A percentile compares a stretch with the other conserved stretches of the same genome.
phyloP scores from a whole-genome alignment of 2,888 invertebrate species.

The Hirtodrosophila trivittata region DNA sequence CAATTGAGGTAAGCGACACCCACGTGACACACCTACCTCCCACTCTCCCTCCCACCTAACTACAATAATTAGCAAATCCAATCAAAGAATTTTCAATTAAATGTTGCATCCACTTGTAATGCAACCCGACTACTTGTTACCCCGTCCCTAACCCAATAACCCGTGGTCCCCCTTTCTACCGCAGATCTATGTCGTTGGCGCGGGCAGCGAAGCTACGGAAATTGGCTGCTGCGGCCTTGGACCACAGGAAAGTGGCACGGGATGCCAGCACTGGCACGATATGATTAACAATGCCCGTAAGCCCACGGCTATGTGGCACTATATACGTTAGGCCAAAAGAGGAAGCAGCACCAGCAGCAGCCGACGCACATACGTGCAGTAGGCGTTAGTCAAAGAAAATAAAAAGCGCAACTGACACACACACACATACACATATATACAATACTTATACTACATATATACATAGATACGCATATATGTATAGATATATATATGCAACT shows the following conservation, averaged over 20 bases:
- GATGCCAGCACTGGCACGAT: slow-evolving; percentile 93
- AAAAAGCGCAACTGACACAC: not conserved
- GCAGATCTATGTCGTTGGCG: slow-evolving; percentile 83
- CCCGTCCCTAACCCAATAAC: no score
- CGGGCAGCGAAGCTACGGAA: slow-evolving; percentile 83
- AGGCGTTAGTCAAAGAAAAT: slow-evolving; percentile 2
- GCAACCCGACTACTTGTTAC: no score
- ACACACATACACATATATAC: not conserved
- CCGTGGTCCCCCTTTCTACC: no score
- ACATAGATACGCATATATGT: not conserved
- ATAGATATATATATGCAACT: no score
- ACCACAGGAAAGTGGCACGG: slow-evolving; percentile 83
- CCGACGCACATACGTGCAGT: not conserved
- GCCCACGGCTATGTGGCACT: slow-evolving; percentile 96
- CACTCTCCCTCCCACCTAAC: no score
- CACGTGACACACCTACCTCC: no score
- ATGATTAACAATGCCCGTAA: slow-evolving; percentile 94
- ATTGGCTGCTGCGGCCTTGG: slow-evolving; percentile 84
- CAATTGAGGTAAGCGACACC: slow-evolving; percentile 93
- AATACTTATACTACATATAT: not conserved
- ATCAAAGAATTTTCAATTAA: slow-evolving; percentile 31
- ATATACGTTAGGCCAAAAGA: slow-evolving; percentile 88
- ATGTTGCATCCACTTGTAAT: slow-evolving; percentile 41
- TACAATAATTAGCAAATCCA: no score
- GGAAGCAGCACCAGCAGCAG: not conserved